phyloP scores from a whole-genome alignment of 1,140 invertebrate species.

The Drosophila saltans region DNA sequence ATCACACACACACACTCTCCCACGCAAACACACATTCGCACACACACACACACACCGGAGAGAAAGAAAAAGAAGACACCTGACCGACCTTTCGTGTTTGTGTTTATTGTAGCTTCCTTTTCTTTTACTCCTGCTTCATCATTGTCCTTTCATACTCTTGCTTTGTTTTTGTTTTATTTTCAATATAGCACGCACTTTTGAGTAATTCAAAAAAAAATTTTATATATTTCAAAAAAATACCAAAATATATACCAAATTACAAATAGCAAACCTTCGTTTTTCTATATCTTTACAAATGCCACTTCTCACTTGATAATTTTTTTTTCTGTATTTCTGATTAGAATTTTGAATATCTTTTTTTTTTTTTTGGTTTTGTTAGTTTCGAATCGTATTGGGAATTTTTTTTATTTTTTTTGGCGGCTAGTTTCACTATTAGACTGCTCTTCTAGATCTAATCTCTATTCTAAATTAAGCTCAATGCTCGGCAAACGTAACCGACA shows the following conservation, averaged over 20 bases:
- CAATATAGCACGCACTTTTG: constrained; percentile 44
- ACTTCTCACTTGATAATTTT: constrained; percentile 11
- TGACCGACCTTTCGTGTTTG: not conserved
- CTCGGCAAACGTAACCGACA: constrained; percentile 69
- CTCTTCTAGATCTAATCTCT: constrained; percentile 11
- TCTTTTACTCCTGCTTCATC: not conserved
- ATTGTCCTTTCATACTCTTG: not conserved
- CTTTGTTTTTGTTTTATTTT: constrained; percentile 3
- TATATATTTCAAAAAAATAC: constrained; percentile 2
- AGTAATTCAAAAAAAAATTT: constrained; percentile 30
- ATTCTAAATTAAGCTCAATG: constrained; percentile 43
- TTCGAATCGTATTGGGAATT: not conserved
- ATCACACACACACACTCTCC: not conserved
- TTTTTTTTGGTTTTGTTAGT: not conserved
- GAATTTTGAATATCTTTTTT: not conserved
- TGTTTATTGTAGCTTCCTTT: not conserved
- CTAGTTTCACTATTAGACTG: constrained; percentile 3
- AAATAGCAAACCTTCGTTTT: constrained; percentile 38
- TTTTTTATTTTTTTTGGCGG: constrained; percentile 20
- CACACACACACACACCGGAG: not conserved
- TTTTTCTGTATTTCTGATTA: not conserved
- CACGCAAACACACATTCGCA: not conserved
- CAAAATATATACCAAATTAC: not conserved
- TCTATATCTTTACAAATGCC: constrained; percentile 1
- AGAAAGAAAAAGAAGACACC: constrained; percentile 11